Base-by-base conservation (phyloP, 2,113 vertebrate species). In the Drymodes brunneopygia region DNA sequence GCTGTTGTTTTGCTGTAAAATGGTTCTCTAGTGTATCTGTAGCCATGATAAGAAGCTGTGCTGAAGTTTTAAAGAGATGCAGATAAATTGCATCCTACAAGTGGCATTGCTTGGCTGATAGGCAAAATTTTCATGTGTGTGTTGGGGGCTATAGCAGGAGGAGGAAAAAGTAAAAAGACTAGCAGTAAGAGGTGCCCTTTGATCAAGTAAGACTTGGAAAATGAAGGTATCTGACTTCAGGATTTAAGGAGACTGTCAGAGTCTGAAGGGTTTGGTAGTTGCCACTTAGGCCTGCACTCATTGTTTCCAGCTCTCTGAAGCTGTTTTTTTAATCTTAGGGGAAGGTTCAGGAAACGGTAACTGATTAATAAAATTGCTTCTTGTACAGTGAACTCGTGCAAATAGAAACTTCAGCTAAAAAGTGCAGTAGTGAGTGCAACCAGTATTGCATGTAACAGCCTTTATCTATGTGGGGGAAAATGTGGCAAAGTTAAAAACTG, bases 341-440 rank as follows among this genome's bases (percentile, higher is more conserved):
- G 90, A 95, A 96, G 95, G 87, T 94, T 96, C 94, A 91, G 78
- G 74, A 82, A 85, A 70, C 5, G 0, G 94, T 96, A 94, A 94
- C 87, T 91, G 91, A 95, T 94, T 80, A 92, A 95, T 95, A 93
- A 95, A 90, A 54, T 82, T 62, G 28, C 70, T 87, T 92, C 72
- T 91, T 0, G 0, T 94, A 45, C 75, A 28, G 28, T 90, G 91
- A 90, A 86, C 91, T 88, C 2, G 0, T 65, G 77, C 87, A 96
- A 90, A 95, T 18, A 91, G 73, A 92, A 91, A 85, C 89, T 65
- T 65, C 73, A 79, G 77, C 69, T 74, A 33, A 85, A 92, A 70
- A 60, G 27, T 31, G 44, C 64, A 71, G 3, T 6, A 80, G 42
- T 33, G 38, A 74, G 42, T 6, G 40, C 12, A 12, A 24, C 33